Conservation (phyloP, 1,140 invertebrate species). For the Trichonephila clavata region DNA sequence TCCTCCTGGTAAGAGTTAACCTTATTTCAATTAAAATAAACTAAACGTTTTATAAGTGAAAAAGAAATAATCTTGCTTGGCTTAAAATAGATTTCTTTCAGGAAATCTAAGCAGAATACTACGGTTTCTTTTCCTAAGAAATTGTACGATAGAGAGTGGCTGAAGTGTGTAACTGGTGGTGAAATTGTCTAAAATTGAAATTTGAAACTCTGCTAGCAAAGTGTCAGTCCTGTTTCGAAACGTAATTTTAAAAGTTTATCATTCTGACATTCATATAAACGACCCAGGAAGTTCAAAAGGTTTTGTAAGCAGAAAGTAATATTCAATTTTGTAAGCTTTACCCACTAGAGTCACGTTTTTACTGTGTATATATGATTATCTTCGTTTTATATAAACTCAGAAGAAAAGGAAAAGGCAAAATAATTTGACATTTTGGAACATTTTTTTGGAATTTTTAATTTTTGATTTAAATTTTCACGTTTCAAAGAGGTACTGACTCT, state of each 20-base stretch:
- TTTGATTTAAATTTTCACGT: no score
- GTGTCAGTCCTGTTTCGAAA: constrained; percentile 24
- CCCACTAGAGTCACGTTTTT: neutral
- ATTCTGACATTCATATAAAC: neutral
- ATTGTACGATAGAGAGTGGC: neutral
- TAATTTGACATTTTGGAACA: no score
- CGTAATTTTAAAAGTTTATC: neutral
- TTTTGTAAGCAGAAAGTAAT: neutral
- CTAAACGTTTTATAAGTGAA: no score
- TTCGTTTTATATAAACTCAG: no score
- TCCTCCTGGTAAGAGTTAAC: no score
- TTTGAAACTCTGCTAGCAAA: neutral
- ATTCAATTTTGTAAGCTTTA: neutral
- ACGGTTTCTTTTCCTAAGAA: neutral
- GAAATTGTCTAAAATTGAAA: neutral
- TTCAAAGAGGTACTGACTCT: no score
- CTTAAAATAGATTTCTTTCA: no score
- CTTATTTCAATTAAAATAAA: no score
- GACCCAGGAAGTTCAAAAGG: neutral
- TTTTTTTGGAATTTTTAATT: no score
- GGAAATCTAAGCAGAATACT: no score
- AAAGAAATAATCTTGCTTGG: no score
- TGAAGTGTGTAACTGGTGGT: neutral
- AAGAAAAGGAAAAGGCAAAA: no score
- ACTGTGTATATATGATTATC: neutral